Base-by-base conservation (phyloP, 2,888 invertebrate genomes). In the Noctua janthina region DNA sequence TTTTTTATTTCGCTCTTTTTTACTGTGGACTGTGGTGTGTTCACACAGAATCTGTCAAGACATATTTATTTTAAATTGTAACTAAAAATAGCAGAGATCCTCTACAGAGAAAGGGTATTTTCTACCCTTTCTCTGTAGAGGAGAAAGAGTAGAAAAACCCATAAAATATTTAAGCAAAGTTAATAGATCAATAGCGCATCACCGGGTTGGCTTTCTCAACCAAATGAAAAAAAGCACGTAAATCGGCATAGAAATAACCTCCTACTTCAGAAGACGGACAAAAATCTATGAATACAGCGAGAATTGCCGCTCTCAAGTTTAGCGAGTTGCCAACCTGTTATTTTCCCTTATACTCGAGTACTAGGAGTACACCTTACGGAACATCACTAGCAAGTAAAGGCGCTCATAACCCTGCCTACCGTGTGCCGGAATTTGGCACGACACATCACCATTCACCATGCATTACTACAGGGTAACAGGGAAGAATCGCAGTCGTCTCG, bases 361-460 rank as follows among this genome's bases (percentile, higher is more conserved):
- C 13, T 15, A 43, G 1, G n/a, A 43, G 67, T 43, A 46, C 13
- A 13, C 23, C 0, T 7, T n/a, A 49, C 2, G 7, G 59, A 54
- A 67, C 88, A 81, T 83, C 89, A 43, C 81, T 88, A 87, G 62
- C 7, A n/a, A 8, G 54, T 39, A 70, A 67, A 68, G n/a, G 13
- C 13, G 74, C 70, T 85, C 81, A 87, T 87, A 85, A 83, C 71
- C 62, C 68, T 62, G 76, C 79, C 78, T 80, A 75, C 80, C 51
- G 29, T 83, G 78, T 76, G 67, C 76, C 49, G 83, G 89, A 79
- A 88, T 88, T 82, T 66, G 23, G 39, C 29, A 75, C 23, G 83
- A 76, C 80, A 71, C 74, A 76, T 80, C 71, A 64, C 64, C 75
- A 78, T 85, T 80, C 74, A 51, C 76, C 80, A 74, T 84, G 46